A percentile compares a stretch with the other conserved stretches of the same genome.
Evolutionary conservation across 2,113 vertebrate genomes (phyloP).

Genomic region (Tringa solitaria): DNA sequence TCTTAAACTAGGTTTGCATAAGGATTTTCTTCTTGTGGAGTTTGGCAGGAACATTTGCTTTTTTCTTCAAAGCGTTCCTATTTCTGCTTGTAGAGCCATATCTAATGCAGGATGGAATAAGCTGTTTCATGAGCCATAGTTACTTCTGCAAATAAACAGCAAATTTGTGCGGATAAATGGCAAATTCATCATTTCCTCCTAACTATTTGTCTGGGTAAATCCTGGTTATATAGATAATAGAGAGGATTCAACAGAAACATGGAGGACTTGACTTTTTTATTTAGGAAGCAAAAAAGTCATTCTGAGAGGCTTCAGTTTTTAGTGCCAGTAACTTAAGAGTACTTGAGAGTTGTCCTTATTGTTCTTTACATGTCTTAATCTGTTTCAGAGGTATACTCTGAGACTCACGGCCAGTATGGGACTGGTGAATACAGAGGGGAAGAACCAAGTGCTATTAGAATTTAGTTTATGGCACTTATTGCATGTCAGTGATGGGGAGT

Average conservation of each 20-base stretch:
- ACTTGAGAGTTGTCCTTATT: background rate
- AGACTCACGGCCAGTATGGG: background rate
- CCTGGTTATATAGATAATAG: background rate
- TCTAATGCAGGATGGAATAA: background rate
- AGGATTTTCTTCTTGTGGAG: background rate
- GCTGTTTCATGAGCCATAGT: background rate
- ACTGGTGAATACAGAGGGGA: background rate
- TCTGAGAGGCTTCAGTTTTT: background rate
- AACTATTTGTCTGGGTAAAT: background rate
- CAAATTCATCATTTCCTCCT: background rate
- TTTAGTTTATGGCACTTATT: background rate
- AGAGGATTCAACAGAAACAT: background rate
- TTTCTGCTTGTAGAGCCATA: background rate
- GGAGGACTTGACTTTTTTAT: background rate
- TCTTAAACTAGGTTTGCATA: background rate
- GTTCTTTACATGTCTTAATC: background rate
- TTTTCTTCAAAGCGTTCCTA: background rate
- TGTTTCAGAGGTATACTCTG: background rate
- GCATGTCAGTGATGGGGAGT: fast-evolving
- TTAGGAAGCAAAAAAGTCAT: background rate
- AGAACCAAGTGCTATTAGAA: background rate
- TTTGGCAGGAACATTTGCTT: background rate
- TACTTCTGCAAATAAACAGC: background rate
- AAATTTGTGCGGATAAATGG: background rate
- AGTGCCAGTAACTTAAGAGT: background rate